Conservation (phyloP, 2,113 vertebrate genomes). For the Plecotus auritus region DNA sequence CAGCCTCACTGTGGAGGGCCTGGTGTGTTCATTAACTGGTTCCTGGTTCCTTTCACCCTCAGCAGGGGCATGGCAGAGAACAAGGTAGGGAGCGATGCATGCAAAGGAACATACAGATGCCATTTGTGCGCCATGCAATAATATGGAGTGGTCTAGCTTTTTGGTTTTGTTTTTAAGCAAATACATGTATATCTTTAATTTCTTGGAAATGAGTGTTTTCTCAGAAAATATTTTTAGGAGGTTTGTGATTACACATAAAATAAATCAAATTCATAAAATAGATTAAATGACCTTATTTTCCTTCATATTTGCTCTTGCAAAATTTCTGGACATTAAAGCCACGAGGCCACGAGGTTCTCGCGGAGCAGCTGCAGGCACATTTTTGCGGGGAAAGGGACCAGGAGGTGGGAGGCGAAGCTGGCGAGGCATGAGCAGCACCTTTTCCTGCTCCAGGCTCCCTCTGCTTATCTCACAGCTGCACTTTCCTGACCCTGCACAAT, state of each 20-base stretch:
- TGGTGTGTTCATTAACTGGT: background rate
- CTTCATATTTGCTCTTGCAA: background rate
- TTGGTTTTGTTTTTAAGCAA: slow-evolving; percentile 2
- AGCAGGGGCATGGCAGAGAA: background rate
- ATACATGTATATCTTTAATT: background rate
- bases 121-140: background rate
- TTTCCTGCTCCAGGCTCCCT: background rate
- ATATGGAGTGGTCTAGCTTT: background rate
- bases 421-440: background rate
- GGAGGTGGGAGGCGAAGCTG: background rate
- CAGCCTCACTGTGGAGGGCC: background rate
- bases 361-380: background rate
- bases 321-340: background rate
- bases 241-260: background rate
- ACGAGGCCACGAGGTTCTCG: background rate
- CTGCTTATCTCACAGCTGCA: slow-evolving; percentile 31
- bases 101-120: background rate
- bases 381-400: background rate
- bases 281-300: background rate
- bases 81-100: background rate
- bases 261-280: background rate
- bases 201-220: background rate
- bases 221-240: background rate
- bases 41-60: background rate
- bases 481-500: background rate